Evolutionary conservation across 2,888 invertebrate genomes (phyloP), one percentile per base, ranked within the genome.

Genomic region (Drosophila siamana): DNA sequence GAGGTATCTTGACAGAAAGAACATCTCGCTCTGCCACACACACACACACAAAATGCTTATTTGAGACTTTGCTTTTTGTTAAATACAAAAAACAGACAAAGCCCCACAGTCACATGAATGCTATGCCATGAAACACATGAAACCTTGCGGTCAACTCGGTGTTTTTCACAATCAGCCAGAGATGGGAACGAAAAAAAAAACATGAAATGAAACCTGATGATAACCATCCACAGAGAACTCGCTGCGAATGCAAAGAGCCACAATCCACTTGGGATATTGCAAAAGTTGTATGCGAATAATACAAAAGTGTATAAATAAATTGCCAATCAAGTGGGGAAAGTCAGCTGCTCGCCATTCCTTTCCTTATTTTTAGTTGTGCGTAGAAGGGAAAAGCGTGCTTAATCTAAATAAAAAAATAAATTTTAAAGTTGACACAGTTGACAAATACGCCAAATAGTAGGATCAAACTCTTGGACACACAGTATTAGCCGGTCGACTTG

Each of bases 221-320:
- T 66, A 62, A 56, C 55, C 62, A 74, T 56, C 63, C 69, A 54
- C 63, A 59, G 43, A 57, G 78, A 38, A 15, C 57, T 24, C 44
- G 13, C 9, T 6, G 40, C 16, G 28, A 41, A 41, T 16, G 16
- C 36, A 11, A 8, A 28, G 38, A 62, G 57, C 22, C 11, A 33
- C 60, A 68, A 40, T 16, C 51, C 75, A 66, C 64, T 64, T 47
- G 72, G 68, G 66, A 77, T 54, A 62, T 59, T 67, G 57, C 28
- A 30, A n/a, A 40, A 19, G 11, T 46, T 38, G 38, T 30, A 47
- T 30, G 36, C 15, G 36, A 15, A 38, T 38, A 38, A 38, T 38
- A 7, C 36, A 55, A 24, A 28, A 44, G 38, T 28, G 64, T 64
- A 56, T 62, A 78, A 74, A 69, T 55, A 74, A 51, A 59, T 66